Evolutionary conservation across 2,113 vertebrate species (phyloP).

Genomic region (Hydropotes inermis): DNA sequence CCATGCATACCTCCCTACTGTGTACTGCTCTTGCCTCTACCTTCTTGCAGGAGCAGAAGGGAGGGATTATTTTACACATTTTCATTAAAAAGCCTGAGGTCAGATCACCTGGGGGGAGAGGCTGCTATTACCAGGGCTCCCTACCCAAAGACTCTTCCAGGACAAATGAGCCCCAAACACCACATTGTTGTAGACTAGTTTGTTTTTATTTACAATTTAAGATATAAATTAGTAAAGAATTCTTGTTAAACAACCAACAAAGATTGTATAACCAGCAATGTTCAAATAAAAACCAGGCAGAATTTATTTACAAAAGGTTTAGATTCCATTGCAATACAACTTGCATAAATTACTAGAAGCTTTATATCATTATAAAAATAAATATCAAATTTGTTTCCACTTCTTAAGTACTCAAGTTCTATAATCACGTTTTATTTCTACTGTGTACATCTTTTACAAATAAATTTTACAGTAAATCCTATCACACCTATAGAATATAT

Average conservation of each 20-base stretch:
- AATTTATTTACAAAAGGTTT: slow-evolving; percentile 98
- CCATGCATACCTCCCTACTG: background rate
- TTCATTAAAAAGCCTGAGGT: slow-evolving; percentile 4
- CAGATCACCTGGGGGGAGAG: background rate
- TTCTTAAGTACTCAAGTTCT: slow-evolving; percentile 94
- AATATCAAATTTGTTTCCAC: slow-evolving; percentile 99
- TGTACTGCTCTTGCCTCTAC: background rate
- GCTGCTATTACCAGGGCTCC: background rate
- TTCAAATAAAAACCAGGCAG: slow-evolving; percentile 98
- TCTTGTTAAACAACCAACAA: slow-evolving; percentile 91
- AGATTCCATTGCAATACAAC: slow-evolving; percentile 99
- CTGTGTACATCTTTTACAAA: slow-evolving; percentile 91
- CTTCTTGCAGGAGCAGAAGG: background rate
- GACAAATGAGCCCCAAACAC: slow-evolving; percentile 74
- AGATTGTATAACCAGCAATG: slow-evolving; percentile 92
- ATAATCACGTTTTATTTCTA: slow-evolving; percentile 88
- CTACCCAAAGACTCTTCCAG: slow-evolving; percentile 17
- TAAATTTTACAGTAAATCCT: slow-evolving; percentile 89
- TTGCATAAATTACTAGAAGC: slow-evolving; percentile 99
- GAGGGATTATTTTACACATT: slow-evolving; percentile 22
- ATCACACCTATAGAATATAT: slow-evolving; percentile 91
- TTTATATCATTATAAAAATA: slow-evolving; percentile 99
- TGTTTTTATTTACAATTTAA: slow-evolving; percentile 98
- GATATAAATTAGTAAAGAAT: slow-evolving; percentile 99
- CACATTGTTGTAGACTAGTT: slow-evolving; percentile 86